Evolutionary conservation across 2,797 vertebrate species (phyloP).

Genomic region (Acanthurus lineatus): DNA sequence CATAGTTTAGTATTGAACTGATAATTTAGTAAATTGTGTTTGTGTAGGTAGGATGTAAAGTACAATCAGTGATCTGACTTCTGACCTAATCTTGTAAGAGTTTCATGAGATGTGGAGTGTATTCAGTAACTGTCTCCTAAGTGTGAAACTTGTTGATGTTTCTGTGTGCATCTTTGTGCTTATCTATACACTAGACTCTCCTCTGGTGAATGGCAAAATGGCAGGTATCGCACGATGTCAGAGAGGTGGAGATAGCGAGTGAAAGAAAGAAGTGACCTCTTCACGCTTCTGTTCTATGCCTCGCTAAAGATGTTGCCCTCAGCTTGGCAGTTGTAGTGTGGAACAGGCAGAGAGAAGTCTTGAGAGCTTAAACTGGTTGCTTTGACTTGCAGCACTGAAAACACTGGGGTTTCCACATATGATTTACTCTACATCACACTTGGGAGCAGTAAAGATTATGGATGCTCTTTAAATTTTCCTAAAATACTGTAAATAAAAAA

Average conservation of each 20-base stretch:
- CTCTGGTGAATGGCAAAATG: slow-evolving; percentile 45
- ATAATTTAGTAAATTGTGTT: background rate
- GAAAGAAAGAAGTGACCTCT: slow-evolving; percentile 37
- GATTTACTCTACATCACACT: too few relatives aligned
- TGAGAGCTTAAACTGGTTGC: slow-evolving; percentile 17
- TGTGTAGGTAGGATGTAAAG: background rate
- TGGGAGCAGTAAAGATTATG: too few relatives aligned
- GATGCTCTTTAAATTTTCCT: too few relatives aligned
- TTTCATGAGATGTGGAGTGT: slow-evolving; percentile 22
- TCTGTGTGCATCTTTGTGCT: slow-evolving; percentile 36
- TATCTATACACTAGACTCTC: slow-evolving; percentile 44
- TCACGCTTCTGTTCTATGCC: slow-evolving; percentile 35
- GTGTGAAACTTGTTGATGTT: slow-evolving; percentile 21
- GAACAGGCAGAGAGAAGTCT: slow-evolving; percentile 44
- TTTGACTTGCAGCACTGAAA: background rate
- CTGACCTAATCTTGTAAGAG: slow-evolving; percentile 10
- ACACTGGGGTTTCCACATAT: too few relatives aligned
- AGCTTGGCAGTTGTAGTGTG: slow-evolving; percentile 36
- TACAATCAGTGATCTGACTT: background rate
- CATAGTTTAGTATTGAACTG: too few relatives aligned
- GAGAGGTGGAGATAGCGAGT: slow-evolving; percentile 21
- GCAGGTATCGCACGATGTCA: slow-evolving; percentile 47
- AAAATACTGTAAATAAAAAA: too few relatives aligned
- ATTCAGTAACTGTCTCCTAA: slow-evolving; percentile 23
- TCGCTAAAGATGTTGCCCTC: slow-evolving; percentile 35